Percentiles rank a stretch among this genome's conserved stretches.
phyloP scores from a whole-genome alignment of 92 coral and sea anemone genomes.

The Palythoa grandis region DNA sequence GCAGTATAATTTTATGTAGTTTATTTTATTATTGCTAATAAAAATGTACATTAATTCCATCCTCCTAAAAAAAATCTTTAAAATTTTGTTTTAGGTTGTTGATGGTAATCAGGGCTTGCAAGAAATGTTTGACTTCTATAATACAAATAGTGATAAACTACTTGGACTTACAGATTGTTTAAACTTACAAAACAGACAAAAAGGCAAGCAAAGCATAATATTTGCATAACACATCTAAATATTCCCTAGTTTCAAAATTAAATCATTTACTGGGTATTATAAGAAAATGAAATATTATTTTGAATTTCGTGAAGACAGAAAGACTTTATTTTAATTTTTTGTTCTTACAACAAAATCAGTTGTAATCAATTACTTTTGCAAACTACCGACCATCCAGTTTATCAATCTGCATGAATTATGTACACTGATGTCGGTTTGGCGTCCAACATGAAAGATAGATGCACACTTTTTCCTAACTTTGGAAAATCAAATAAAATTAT shows the following conservation, averaged over 20 bases:
- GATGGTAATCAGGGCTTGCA: constrained; percentile 91
- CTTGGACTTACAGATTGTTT: constrained; percentile 62
- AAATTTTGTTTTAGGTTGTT: constrained; percentile 68
- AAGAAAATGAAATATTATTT: not conserved
- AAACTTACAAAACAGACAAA: constrained; percentile 12
- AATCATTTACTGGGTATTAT: not conserved
- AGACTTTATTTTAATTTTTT: no score
- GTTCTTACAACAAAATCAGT: not conserved
- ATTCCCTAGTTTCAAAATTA: not conserved
- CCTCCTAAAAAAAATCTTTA: not conserved
- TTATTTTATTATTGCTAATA: no score
- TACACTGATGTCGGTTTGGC: no score
- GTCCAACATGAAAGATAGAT: no score
- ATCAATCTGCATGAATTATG: no score
- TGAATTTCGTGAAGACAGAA: not conserved
- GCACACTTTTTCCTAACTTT: no score
- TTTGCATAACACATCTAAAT: constrained; percentile 4
- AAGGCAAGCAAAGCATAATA: constrained; percentile 34
- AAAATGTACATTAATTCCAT: not conserved
- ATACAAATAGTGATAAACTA: constrained; percentile 68
- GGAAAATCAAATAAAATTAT: no score
- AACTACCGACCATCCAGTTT: not conserved
- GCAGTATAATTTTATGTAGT: no score
- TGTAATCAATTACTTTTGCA: no score
- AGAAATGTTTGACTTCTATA: constrained; percentile 86